Conservation (phyloP, 1,140 invertebrate species). For the Rhagoletis zephyria region DNA sequence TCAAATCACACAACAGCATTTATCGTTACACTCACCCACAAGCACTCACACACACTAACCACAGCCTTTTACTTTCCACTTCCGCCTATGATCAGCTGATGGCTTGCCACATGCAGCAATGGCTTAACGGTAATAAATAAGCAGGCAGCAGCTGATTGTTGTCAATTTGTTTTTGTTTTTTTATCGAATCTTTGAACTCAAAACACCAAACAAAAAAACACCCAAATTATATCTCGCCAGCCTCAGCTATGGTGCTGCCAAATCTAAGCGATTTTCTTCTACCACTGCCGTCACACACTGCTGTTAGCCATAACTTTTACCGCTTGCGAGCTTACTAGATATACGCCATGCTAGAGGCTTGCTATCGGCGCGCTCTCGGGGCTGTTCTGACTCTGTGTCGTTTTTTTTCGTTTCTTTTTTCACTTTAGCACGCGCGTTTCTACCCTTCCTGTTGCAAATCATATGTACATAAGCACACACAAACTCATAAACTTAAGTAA, state of each 20-base stretch:
- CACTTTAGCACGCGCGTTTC: slow-evolving; percentile 13
- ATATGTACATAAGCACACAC: not conserved
- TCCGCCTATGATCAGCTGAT: slow-evolving; percentile 18
- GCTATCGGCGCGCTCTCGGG: not conserved
- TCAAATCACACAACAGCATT: too few relatives aligned
- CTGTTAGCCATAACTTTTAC: slow-evolving; percentile 37
- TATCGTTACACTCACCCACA: not conserved
- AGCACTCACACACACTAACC: not conserved
- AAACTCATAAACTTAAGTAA: not conserved
- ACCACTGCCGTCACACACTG: slow-evolving; percentile 43
- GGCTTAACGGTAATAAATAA: not conserved
- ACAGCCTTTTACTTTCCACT: not conserved
- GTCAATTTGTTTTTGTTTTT: not conserved
- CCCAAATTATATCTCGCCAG: not conserved
- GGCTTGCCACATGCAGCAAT: not conserved
- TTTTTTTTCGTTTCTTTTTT: slow-evolving; percentile 4
- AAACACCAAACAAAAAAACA: not conserved
- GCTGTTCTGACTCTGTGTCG: not conserved
- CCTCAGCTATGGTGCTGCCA: slow-evolving; percentile 9
- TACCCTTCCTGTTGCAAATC: slow-evolving; percentile 42
- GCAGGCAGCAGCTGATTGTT: not conserved
- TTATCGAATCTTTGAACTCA: not conserved
- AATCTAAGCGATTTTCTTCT: slow-evolving; percentile 26
- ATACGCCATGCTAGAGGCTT: not conserved
- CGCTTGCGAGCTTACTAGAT: not conserved